phyloP scores from a whole-genome alignment of 2,113 vertebrate species.

The Sceloporus undulatus region DNA sequence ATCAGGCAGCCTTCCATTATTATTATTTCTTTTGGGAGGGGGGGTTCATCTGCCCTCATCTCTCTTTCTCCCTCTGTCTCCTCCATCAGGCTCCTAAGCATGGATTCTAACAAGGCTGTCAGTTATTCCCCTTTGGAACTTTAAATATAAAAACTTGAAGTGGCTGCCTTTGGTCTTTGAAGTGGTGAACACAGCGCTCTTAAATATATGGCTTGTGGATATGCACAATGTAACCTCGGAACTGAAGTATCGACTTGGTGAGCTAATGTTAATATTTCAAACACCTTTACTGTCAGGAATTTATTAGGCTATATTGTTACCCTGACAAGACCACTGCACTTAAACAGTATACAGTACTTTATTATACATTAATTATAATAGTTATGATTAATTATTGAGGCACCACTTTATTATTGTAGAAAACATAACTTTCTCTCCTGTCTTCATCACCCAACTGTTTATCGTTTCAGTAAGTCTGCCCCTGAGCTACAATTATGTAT shows the following conservation, averaged over 20 bases:
- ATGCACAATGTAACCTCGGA: background rate
- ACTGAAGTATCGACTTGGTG: background rate
- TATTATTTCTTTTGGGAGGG: no score
- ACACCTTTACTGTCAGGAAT: background rate
- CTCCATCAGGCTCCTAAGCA: no score
- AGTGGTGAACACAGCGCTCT: background rate
- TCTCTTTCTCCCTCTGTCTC: no score
- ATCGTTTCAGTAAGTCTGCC: background rate
- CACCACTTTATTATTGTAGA: background rate
- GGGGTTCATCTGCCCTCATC: no score
- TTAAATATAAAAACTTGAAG: background rate
- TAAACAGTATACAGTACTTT: background rate
- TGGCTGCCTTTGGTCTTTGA: background rate
- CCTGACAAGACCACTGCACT: background rate
- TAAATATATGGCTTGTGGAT: background rate
- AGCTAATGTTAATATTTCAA: background rate
- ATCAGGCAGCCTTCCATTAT: no score
- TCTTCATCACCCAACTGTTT: background rate
- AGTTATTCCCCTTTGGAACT: background rate
- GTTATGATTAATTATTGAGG: conserved; percentile 17
- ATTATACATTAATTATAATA: background rate
- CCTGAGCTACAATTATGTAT: conserved; percentile 8
- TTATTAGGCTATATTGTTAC: background rate
- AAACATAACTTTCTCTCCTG: background rate
- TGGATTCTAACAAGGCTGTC: no score